phyloP scores from a whole-genome alignment of 2,113 vertebrate genomes.

The Corythaeola cristata region DNA sequence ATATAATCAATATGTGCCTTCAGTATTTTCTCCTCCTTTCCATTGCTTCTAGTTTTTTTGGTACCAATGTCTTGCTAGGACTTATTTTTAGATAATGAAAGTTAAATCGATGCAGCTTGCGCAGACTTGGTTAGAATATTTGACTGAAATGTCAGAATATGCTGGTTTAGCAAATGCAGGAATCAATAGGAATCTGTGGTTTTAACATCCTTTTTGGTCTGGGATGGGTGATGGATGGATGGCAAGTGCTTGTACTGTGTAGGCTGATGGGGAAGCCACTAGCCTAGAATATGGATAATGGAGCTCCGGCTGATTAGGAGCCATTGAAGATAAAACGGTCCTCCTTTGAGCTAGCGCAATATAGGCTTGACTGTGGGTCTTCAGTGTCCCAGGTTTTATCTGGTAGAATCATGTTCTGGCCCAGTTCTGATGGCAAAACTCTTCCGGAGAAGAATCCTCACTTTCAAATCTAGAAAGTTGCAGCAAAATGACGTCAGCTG shows the following conservation, averaged over 20 bases:
- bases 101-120: neutral
- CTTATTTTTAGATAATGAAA: conserved; percentile 7
- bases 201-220: neutral
- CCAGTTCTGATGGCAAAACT: neutral
- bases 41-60: neutral
- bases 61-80: neutral
- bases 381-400: neutral
- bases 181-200: neutral
- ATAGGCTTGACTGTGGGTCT: neutral
- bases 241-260: neutral
- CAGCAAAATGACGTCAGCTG: neutral
- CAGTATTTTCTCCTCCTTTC: neutral
- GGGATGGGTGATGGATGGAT: neutral
- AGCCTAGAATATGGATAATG: neutral
- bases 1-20: neutral
- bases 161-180: neutral
- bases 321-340: neutral
- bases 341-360: neutral
- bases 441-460: neutral
- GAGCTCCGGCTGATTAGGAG: neutral
- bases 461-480: neutral
- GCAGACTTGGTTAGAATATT: neutral
- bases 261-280: neutral
- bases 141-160: neutral
- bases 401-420: neutral